Conservation (phyloP, 2,113 vertebrate genomes). For the Crotalus viridis region DNA sequence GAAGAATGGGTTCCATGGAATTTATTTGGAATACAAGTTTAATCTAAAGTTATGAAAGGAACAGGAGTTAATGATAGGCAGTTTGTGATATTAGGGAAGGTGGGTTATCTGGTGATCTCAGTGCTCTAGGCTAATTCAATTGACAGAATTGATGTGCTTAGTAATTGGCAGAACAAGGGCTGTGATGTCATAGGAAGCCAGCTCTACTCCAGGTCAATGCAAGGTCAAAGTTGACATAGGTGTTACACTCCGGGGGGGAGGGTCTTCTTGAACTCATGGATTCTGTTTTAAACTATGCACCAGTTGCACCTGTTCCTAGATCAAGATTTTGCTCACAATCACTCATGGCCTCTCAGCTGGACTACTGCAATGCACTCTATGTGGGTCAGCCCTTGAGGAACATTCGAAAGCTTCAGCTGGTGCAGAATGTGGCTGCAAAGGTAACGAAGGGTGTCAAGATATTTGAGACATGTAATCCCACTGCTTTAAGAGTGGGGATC, state of each 20-base stretch:
- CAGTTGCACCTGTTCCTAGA: background rate
- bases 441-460: background rate
- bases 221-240: background rate
- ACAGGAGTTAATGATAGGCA: background rate
- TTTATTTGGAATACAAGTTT: background rate
- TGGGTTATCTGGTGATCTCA: background rate
- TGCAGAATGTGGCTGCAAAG: no score
- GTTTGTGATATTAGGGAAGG: background rate
- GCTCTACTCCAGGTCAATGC: background rate
- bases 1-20: background rate
- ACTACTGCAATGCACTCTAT: background rate
- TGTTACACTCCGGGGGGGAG: background rate
- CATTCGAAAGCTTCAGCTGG: background rate
- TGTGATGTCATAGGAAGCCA: background rate
- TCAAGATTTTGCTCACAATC: background rate
- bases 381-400: background rate
- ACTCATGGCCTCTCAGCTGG: background rate
- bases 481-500: background rate
- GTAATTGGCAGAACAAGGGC: background rate
- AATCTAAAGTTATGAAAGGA: background rate
- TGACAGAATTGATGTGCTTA: background rate
- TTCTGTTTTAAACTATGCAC: background rate
- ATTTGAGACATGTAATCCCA: background rate
- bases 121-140: background rate
- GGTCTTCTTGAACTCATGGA: background rate